A percentile compares a stretch with the other conserved stretches of the same genome.
These are phyloP conservation scores for Aradophagus sp. DNA, from an alignment of 1,140 invertebrate genomes.

Conservation along the genomic window DNA sequence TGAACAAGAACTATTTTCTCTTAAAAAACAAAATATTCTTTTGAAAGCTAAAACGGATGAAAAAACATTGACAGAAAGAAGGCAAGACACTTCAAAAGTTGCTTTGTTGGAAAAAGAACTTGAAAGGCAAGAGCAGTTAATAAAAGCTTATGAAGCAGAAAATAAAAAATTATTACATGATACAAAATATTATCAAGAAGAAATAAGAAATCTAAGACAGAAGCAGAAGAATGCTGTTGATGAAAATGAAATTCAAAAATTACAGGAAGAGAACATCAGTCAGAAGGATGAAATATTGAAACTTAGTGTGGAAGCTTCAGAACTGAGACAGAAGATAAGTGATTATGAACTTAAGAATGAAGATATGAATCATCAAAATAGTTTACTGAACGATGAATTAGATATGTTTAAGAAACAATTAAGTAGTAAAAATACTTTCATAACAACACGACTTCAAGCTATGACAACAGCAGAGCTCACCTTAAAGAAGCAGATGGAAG, in stretches of 20 bases:
- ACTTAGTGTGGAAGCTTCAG: slow-evolving; percentile 64
- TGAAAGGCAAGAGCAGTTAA: slow-evolving; percentile 67
- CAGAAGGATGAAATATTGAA: slow-evolving; percentile 67
- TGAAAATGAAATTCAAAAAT: slow-evolving; percentile 55
- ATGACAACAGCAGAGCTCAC: slow-evolving; percentile 67
- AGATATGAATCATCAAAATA: slow-evolving; percentile 67
- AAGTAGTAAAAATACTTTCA: slow-evolving; percentile 69
- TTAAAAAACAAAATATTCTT: slow-evolving; percentile 72
- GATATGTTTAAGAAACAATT: slow-evolving; percentile 72
- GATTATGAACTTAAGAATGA: slow-evolving; percentile 66
- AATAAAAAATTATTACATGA: slow-evolving; percentile 69
- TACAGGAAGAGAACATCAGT: slow-evolving; percentile 66
- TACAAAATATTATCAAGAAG: slow-evolving; percentile 63
- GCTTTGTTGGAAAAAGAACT: slow-evolving; percentile 65
- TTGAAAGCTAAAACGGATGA: slow-evolving; percentile 70
- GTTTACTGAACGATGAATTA: slow-evolving; percentile 68
- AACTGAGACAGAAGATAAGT: slow-evolving; percentile 65
- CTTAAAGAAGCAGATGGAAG: slow-evolving; percentile 68
- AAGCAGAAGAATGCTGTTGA: slow-evolving; percentile 57
- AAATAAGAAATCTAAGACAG: slow-evolving; percentile 59
- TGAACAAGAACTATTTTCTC: slow-evolving; percentile 69
- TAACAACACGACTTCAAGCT: slow-evolving; percentile 65
- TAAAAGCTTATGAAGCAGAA: slow-evolving; percentile 67
- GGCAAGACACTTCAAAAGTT: slow-evolving; percentile 56
- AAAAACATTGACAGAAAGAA: slow-evolving; percentile 56